Evolutionary conservation across 2,797 vertebrate species (phyloP).

Genomic region (Catharus ustulatus): DNA sequence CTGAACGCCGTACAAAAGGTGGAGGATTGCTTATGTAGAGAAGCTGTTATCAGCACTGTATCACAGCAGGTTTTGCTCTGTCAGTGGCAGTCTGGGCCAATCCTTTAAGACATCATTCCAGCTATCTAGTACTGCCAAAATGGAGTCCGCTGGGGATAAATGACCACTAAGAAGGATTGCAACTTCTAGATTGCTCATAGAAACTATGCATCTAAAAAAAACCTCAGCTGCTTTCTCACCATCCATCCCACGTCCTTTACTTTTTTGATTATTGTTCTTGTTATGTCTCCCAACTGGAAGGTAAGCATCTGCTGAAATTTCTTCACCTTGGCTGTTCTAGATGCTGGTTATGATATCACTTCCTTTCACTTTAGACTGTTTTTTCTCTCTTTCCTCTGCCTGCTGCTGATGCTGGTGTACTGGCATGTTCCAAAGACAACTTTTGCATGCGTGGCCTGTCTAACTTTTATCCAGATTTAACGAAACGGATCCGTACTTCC

Average conservation of each 20-base stretch:
- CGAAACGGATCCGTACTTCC: conserved; percentile 99
- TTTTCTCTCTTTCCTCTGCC: conserved; percentile 85
- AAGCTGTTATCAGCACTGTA: not conserved
- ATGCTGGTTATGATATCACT: conserved; percentile 81
- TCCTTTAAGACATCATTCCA: not conserved
- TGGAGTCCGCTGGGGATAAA: not conserved
- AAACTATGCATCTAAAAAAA: conserved; percentile 34
- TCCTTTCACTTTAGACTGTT: conserved; percentile 90
- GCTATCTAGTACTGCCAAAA: not conserved
- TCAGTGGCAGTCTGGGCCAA: not conserved
- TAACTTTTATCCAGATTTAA: conserved; percentile 99
- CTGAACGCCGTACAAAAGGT: not conserved
- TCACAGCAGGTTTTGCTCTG: not conserved
- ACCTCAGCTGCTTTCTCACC: conserved; percentile 69
- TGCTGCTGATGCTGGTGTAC: conserved; percentile 88
- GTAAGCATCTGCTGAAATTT: conserved; percentile 75
- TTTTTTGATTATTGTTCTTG: conserved; percentile 66
- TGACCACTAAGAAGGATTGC: not conserved
- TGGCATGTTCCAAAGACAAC: conserved; percentile 98
- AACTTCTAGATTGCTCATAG: not conserved
- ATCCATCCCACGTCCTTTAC: conserved; percentile 71
- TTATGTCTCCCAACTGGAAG: conserved; percentile 64
- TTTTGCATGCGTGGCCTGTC: conserved; percentile 99
- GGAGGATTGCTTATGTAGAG: not conserved
- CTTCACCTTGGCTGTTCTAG: conserved; percentile 78